Evolutionary conservation across 2,113 vertebrate species (phyloP).

Genomic region (Thinocorus orbignyianus): DNA sequence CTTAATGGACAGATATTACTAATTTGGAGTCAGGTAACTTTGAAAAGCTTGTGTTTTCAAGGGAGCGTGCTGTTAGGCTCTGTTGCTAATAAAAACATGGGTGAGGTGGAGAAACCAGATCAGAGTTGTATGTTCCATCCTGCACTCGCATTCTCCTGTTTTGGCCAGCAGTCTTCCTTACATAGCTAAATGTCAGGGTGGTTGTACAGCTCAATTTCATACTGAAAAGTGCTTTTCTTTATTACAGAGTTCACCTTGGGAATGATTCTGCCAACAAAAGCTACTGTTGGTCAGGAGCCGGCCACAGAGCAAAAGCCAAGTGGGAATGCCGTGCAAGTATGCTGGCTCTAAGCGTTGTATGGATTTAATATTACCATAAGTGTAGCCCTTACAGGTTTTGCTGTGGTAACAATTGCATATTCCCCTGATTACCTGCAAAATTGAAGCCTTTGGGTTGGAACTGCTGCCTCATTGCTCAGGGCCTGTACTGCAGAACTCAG

Average conservation of each 20-base stretch:
- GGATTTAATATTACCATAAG: too few species aligned
- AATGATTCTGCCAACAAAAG: constrained; percentile 76
- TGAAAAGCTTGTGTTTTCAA: neutral
- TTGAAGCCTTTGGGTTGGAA: neutral
- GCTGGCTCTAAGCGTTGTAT: neutral
- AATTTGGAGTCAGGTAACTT: neutral
- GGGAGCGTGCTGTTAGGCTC: neutral
- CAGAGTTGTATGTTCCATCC: neutral
- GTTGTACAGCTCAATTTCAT: neutral
- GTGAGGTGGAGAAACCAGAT: neutral
- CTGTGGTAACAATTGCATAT: neutral
- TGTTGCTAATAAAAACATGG: neutral
- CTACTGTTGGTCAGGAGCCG: constrained; percentile 8
- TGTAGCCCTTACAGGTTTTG: neutral
- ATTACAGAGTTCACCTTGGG: constrained; percentile 71
- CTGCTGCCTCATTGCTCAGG: neutral
- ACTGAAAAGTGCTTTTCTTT: neutral
- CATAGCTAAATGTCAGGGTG: neutral
- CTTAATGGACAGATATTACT: neutral
- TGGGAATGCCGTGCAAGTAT: constrained; percentile 15
- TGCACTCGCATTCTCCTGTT: neutral
- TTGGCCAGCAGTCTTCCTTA: neutral
- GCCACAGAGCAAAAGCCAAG: neutral
- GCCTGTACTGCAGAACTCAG: neutral
- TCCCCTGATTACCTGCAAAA: neutral